A percentile compares a stretch with the other conserved stretches of the same genome.
These are phyloP conservation scores for Epizoanthus illoricatus DNA, from an alignment of 92 coral and sea anemone species.

Conservation along the genomic window DNA sequence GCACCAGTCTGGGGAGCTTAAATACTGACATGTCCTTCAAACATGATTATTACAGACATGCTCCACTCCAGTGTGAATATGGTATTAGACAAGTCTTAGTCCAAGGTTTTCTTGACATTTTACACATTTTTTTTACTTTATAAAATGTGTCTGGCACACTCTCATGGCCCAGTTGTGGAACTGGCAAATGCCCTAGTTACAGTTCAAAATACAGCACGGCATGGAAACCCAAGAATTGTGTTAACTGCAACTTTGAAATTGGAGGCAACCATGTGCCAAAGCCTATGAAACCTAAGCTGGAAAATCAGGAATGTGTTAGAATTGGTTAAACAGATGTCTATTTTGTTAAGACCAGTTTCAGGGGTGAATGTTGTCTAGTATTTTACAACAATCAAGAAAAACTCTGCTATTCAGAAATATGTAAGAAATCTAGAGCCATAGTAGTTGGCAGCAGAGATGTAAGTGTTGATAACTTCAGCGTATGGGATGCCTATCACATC, in stretches of 20 bases:
- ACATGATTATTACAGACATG: no score
- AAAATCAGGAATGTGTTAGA: constrained; percentile 31
- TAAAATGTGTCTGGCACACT: background rate
- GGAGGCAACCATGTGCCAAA: constrained; percentile 47
- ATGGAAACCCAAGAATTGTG: constrained; percentile 48
- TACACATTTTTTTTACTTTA: background rate
- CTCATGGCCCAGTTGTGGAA: constrained; percentile 7
- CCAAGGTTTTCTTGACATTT: background rate
- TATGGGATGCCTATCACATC: constrained; percentile 42
- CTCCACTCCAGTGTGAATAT: no score
- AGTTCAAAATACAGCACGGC: constrained; percentile 28
- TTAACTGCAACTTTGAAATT: constrained; percentile 30
- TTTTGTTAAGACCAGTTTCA: no score
- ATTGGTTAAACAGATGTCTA: background rate
- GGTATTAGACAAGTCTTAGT: no score
- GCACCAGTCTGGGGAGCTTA: no score
- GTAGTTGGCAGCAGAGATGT: no score
- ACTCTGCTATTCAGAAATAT: no score
- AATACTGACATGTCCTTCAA: no score
- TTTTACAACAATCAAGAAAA: no score
- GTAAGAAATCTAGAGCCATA: no score
- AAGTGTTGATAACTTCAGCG: no score
- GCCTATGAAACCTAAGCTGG: constrained; percentile 30
- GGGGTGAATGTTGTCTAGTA: no score
- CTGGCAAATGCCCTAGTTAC: constrained; percentile 31